These are phyloP conservation scores for Silurus aristotelis DNA, from an alignment of 2,797 vertebrate genomes.

Conservation along the genomic window DNA sequence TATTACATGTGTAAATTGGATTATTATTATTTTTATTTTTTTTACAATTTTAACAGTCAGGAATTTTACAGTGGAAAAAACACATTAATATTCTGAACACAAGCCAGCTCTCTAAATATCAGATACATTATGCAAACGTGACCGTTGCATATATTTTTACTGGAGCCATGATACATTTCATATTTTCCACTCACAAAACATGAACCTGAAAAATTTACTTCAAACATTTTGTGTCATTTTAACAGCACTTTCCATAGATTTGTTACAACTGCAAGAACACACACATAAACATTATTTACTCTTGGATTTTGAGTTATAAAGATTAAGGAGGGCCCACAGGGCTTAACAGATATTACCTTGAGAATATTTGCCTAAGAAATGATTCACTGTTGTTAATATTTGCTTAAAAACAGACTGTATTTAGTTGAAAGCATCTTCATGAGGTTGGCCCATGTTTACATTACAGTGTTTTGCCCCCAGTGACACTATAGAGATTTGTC, in stretches of 20 bases:
- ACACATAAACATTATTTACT: background rate
- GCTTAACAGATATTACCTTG: background rate
- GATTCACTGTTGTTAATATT: background rate
- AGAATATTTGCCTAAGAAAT: background rate
- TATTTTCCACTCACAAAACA: background rate
- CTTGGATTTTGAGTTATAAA: background rate
- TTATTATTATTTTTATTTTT: too few relatives aligned
- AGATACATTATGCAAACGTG: background rate
- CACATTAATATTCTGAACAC: background rate
- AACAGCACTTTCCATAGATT: background rate
- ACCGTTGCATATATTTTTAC: too few relatives aligned
- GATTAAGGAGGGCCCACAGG: background rate
- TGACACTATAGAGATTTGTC: background rate
- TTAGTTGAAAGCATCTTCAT: background rate
- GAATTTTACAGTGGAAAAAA: background rate
- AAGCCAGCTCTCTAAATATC: background rate
- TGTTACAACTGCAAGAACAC: background rate
- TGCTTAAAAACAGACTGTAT: background rate
- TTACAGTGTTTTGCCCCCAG: background rate
- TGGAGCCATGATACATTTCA: too few relatives aligned
- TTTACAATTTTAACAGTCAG: background rate
- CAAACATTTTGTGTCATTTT: background rate
- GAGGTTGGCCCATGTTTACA: background rate
- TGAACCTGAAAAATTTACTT: background rate
- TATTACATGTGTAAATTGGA: background rate